Evolutionary conservation across 2,797 vertebrate species (phyloP), one percentile per base, ranked within the genome.

Genomic region (Enteromius unitaeniatus): DNA sequence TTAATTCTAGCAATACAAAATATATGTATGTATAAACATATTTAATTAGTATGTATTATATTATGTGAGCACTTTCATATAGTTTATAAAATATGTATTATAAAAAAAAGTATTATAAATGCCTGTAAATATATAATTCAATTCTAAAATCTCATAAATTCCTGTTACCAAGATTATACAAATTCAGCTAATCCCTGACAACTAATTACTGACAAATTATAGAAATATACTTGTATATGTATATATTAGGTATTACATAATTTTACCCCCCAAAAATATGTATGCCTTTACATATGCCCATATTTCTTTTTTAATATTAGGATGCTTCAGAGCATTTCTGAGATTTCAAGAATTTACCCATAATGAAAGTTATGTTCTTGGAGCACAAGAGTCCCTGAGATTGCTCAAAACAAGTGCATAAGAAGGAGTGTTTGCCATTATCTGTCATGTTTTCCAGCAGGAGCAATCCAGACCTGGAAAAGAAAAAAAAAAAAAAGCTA

Each of bases 371-470:
- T 37, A 81, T 64, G 79, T 81, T 81, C 69, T 51, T 73, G 1
- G 79, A 81, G 69, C 79, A 81, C 40, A 81, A 64, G 26, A 73
- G 79, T 34, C 69, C 79, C 19, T 4, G 69, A 73, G 69, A 73
- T 37, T 64, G 79, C 37, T 72, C 69, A 13, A 81, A 81, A 37
- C 79, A 81, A 4, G 42, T 26, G 28, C 79, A 81, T 8, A 73
- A 23, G 26, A 81, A 81, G 3, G 1, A 81, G 21, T 14, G 69
- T 37, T 73, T 73, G 40, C 4, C 13, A 51, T 23, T 17, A 8
- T 37, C 17, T 23, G 69, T 73, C 68, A 73, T 64, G 55, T 81
- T 81, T 64, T 37, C 14, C 68, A 81, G 9, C 0, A 64, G 40
- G 42, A 81, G 42, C 7, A 69, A 74, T 37, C 79, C 69, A 73